These are phyloP conservation scores for Octodon degus DNA, from an alignment of 2,113 vertebrate species.

Conservation along the genomic window DNA sequence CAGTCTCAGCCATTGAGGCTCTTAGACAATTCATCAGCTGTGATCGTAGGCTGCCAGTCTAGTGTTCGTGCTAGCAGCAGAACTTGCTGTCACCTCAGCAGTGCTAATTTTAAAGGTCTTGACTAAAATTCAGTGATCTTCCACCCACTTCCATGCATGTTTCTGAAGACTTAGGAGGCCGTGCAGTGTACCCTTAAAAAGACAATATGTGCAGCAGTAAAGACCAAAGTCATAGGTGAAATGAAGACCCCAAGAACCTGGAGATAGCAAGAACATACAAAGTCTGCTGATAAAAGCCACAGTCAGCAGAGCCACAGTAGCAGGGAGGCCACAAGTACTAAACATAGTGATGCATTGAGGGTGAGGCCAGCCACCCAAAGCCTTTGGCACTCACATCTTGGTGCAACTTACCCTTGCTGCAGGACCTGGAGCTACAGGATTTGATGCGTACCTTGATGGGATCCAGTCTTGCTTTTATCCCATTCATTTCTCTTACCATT, in stretches of 20 bases:
- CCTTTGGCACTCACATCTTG: background rate
- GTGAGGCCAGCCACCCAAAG: background rate
- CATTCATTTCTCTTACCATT: background rate
- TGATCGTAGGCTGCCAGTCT: background rate
- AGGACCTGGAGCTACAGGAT: background rate
- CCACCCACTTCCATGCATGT: too few relatives aligned
- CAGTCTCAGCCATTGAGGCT: background rate
- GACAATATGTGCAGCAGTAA: background rate
- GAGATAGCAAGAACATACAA: background rate
- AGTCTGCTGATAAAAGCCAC: background rate
- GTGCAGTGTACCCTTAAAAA: background rate
- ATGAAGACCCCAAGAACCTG: background rate
- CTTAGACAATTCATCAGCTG: background rate
- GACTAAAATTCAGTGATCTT: too few relatives aligned
- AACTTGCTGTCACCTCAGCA: background rate
- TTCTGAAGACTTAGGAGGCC: background rate
- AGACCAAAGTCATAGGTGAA: background rate
- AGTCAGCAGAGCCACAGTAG: background rate
- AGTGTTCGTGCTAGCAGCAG: background rate
- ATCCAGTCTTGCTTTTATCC: background rate
- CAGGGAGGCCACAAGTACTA: background rate
- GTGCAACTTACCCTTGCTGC: background rate
- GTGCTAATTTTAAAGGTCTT: background rate
- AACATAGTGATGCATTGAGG: accelerated
- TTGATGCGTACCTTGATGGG: background rate